A percentile compares a stretch with the other conserved stretches of the same genome.
These are phyloP conservation scores for Melieria picta DNA, from an alignment of 2,888 invertebrate genomes.

Conservation along the genomic window DNA sequence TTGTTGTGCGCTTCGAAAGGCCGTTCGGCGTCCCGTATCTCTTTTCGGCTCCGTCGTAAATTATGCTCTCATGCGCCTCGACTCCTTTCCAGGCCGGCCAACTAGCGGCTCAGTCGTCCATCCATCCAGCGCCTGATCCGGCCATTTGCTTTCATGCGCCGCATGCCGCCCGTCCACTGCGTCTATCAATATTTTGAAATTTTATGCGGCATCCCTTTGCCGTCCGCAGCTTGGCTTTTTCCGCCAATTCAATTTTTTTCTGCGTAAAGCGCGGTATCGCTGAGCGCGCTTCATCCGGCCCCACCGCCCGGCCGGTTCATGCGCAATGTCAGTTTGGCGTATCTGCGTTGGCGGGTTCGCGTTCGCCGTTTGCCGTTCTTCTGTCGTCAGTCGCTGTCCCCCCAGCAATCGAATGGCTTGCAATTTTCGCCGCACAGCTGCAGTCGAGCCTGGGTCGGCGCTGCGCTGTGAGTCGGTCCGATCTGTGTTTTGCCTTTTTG, in stretches of 20 bases:
- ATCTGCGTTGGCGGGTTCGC: slow-evolving; percentile 21
- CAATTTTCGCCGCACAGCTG: neutral
- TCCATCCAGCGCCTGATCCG: neutral
- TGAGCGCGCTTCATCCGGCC: neutral
- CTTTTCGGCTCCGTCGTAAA: slow-evolving; percentile 30
- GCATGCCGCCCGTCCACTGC: neutral
- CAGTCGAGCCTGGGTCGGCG: neutral
- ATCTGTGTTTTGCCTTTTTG: too few relatives aligned
- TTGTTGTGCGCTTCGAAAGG: slow-evolving; percentile 27
- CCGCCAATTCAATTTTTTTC: neutral
- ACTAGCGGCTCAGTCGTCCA: neutral
- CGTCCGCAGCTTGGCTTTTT: neutral
- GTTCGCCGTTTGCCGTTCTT: neutral
- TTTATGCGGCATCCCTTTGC: slow-evolving; percentile 23
- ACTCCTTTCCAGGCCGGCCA: neutral
- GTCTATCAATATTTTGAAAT: slow-evolving; percentile 10
- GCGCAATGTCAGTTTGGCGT: neutral
- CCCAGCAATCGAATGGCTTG: neutral
- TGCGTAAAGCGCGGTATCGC: neutral
- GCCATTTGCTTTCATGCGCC: neutral
- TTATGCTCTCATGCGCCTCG: slow-evolving; percentile 25
- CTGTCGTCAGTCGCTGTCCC: neutral
- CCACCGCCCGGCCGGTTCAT: neutral
- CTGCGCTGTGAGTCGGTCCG: neutral
- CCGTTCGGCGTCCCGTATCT: slow-evolving; percentile 26